A percentile compares a stretch with the other conserved stretches of the same genome.
Evolutionary conservation across 2,113 vertebrate species (phyloP).

Genomic region (Gopherus flavomarginatus): DNA sequence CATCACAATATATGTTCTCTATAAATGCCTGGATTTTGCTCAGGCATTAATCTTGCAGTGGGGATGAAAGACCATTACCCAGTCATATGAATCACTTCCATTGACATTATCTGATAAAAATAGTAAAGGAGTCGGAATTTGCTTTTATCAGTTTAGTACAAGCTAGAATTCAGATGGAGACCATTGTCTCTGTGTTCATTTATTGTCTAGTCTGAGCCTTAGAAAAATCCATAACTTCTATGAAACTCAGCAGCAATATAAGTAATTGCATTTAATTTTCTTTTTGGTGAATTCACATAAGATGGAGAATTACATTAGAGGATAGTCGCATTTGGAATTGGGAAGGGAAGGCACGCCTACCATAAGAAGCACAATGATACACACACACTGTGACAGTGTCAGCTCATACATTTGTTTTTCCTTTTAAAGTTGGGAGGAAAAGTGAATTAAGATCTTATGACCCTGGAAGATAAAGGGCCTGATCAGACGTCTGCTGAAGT

Average conservation of each 20-base stretch:
- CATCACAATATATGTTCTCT: not conserved
- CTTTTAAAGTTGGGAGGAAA: not conserved
- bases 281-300: not conserved
- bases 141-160: not conserved
- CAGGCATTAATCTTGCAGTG: slow-evolving; percentile 6
- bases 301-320: not conserved
- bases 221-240: slow-evolving; percentile 22
- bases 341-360: not conserved
- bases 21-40: not conserved
- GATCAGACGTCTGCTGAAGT: not conserved
- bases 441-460: not conserved
- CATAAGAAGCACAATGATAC: not conserved
- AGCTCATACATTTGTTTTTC: not conserved
- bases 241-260: not conserved
- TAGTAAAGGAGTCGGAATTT: slow-evolving; percentile 9
- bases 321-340: not conserved
- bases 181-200: slow-evolving; percentile 22
- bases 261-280: slow-evolving; percentile 29
- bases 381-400: not conserved
- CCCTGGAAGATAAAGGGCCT: not conserved
- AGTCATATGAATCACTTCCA: not conserved
- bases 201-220: slow-evolving; percentile 28
- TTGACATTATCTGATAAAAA: not conserved
- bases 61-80: not conserved
- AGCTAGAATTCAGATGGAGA: slow-evolving; percentile 23